phyloP scores from a whole-genome alignment of 2,797 vertebrate genomes.

The Phalanger gymnotis region DNA sequence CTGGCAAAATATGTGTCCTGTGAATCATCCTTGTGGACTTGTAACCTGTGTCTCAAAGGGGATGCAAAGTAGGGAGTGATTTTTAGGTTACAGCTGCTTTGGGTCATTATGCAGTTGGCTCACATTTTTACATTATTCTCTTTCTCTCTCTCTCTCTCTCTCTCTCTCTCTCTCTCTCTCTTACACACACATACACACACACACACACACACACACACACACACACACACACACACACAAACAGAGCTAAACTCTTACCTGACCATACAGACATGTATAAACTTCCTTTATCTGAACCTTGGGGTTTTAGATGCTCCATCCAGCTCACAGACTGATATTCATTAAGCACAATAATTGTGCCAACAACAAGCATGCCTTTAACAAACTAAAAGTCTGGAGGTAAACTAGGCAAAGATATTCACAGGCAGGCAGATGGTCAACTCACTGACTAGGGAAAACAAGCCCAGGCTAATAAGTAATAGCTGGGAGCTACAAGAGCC shows the following conservation, averaged over 20 bases:
- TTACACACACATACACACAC: too few relatives aligned
- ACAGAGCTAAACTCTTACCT: neutral
- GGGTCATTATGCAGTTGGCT: neutral
- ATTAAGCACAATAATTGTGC: neutral
- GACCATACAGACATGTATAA: neutral
- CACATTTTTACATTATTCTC: neutral
- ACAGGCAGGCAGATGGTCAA: neutral
- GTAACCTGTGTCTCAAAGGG: neutral
- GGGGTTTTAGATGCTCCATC: neutral
- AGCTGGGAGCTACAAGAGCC: neutral
- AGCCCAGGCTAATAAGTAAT: neutral
- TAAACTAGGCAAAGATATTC: neutral
- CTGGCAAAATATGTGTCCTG: neutral
- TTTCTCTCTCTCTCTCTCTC: too few relatives aligned
- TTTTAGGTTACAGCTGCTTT: neutral
- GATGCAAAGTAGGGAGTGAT: neutral
- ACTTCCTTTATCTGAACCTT: neutral
- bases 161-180: neutral
- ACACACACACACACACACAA: neutral
- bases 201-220: neutral
- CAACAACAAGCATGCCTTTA: neutral
- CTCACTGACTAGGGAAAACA: neutral
- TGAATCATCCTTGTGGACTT: neutral
- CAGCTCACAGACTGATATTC: neutral
- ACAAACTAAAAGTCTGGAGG: neutral